A percentile compares a stretch with the other conserved stretches of the same genome.
Conservation (phyloP, 2,797 vertebrate species). For the Hydrophis major region DNA sequence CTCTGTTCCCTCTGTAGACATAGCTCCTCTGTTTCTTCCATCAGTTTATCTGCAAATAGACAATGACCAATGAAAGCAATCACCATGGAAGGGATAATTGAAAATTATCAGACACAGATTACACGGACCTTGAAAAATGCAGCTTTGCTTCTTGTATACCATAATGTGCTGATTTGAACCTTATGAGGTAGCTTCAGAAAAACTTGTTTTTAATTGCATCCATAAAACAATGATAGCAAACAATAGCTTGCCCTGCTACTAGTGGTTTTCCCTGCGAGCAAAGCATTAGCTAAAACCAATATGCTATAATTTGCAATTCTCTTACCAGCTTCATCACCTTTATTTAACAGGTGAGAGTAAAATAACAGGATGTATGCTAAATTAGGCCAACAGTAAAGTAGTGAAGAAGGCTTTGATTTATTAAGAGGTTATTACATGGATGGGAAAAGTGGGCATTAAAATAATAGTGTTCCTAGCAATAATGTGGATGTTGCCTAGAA, state of each 20-base stretch:
- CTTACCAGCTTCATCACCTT: not conserved
- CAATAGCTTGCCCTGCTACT: not conserved
- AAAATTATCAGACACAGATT: not conserved
- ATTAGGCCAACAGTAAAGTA: rapidly evolving
- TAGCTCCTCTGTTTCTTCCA: conserved; percentile 96
- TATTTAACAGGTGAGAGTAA: not conserved
- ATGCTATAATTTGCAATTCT: not conserved
- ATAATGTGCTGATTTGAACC: not conserved
- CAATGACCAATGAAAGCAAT: conserved; percentile 24
- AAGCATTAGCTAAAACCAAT: not conserved
- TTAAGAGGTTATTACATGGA: not conserved
- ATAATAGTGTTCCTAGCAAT: not conserved
- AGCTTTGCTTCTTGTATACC: not conserved
- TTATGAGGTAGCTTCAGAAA: not conserved
- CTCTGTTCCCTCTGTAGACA: conserved; percentile 90
- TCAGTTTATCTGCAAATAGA: conserved; percentile 87
- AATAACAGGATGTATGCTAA: not conserved
- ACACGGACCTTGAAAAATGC: conserved; percentile 1
- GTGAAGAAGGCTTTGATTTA: not conserved
- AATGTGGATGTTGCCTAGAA: not conserved
- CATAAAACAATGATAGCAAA: conserved; percentile 30
- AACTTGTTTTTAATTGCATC: not conserved
- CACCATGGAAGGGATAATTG: not conserved
- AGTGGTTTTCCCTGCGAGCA: not conserved
- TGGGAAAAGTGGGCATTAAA: not conserved